Conservation (phyloP, 2,797 vertebrate species). For the Danio aesculapii region DNA sequence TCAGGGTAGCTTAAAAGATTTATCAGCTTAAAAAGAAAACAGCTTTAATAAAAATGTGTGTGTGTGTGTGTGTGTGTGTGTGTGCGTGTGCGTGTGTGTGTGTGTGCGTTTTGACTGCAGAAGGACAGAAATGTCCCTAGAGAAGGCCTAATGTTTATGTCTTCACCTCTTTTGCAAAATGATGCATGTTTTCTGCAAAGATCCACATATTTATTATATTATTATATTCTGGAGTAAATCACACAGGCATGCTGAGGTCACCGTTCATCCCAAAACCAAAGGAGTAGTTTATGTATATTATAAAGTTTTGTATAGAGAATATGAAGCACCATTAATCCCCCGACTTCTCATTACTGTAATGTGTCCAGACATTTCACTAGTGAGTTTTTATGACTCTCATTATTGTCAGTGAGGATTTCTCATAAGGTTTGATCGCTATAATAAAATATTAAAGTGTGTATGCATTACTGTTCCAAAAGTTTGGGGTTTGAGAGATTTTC, state of each 20-base stretch:
- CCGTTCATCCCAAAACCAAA: neutral
- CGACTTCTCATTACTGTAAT: neutral
- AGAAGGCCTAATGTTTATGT: constrained; percentile 4
- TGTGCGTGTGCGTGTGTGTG: neutral
- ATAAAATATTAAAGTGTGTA: neutral
- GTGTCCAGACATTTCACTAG: neutral
- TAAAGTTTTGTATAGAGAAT: too few species aligned
- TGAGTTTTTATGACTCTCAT: neutral
- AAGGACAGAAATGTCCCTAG: constrained; percentile 9
- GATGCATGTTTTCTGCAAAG: neutral
- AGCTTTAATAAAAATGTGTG: neutral
- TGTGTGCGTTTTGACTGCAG: neutral
- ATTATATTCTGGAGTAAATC: neutral
- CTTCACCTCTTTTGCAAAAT: constrained; percentile 1
- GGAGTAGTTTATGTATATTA: neutral
- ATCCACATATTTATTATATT: neutral
- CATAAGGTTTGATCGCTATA: neutral
- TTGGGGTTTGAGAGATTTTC: neutral
- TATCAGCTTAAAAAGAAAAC: constrained; percentile 42
- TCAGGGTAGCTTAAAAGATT: constrained; percentile 41
- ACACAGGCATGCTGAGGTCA: neutral
- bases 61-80: neutral
- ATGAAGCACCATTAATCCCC: neutral
- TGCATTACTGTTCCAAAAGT: neutral
- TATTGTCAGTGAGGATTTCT: neutral